Evolutionary conservation across 2,797 vertebrate genomes (phyloP).

Genomic region (Hydrolagus colliei): DNA sequence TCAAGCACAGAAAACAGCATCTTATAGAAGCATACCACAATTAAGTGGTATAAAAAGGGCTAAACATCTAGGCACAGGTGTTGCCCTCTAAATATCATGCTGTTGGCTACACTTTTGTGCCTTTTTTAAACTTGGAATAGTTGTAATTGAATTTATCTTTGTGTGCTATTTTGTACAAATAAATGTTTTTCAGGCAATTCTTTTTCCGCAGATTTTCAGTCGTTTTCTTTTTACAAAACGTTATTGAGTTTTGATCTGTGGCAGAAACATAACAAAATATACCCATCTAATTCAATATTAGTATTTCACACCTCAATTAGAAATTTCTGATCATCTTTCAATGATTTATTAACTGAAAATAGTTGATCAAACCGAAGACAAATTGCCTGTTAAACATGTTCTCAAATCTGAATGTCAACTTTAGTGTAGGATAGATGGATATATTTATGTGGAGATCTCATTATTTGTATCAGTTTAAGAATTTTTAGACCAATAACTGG

Average conservation of each 20-base stretch:
- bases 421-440: not conserved
- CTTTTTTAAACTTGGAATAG: not conserved
- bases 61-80: not conserved
- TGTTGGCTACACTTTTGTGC: not conserved
- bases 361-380: not conserved
- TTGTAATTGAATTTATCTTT: conserved; percentile 4
- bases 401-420: conserved; percentile 8
- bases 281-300: not conserved
- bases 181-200: conserved; percentile 23
- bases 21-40: not conserved
- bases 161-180: not conserved
- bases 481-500: conserved; percentile 52
- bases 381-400: conserved; percentile 26
- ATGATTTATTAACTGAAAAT: conserved; percentile 10
- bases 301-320: conserved; percentile 6
- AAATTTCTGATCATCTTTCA: not conserved
- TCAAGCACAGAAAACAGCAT: not conserved
- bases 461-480: not conserved
- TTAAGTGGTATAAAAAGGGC: not conserved
- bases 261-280: conserved; percentile 25
- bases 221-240: not conserved
- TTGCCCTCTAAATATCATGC: not conserved
- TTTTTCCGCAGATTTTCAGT: not conserved
- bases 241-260: conserved; percentile 14
- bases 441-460: not conserved